phyloP scores from a whole-genome alignment of 2,888 invertebrate genomes.

The Leucania comma region DNA sequence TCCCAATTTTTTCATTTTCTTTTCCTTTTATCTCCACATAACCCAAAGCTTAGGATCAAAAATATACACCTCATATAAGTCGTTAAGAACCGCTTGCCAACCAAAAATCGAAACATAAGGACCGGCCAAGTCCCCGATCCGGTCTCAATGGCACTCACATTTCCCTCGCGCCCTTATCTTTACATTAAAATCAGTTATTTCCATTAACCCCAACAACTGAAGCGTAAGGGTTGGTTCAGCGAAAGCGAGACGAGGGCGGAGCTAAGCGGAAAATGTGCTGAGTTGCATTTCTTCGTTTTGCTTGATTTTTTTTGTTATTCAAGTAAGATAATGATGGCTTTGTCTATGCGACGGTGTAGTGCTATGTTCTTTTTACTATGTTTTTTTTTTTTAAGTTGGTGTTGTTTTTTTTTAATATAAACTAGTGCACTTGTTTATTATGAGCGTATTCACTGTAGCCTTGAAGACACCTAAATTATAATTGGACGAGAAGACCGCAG shows the following conservation, averaged over 20 bases:
- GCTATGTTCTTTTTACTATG: too few species aligned
- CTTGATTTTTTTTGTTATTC: conserved; percentile 11
- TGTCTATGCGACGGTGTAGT: background rate
- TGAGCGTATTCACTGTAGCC: too few species aligned
- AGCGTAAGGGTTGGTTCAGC: conserved; percentile 50
- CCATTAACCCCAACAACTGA: conserved; percentile 66
- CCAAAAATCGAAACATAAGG: conserved; percentile 58
- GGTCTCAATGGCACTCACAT: conserved; percentile 54
- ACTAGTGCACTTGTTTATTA: too few species aligned
- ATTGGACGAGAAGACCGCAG: too few species aligned
- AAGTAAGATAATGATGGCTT: background rate
- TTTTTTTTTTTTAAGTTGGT: background rate
- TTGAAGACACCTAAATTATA: too few species aligned
- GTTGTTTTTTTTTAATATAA: too few species aligned
- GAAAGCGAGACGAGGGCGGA: conserved; percentile 34
- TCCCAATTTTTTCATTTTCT: background rate
- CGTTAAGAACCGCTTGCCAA: conserved; percentile 31
- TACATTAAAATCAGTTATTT: conserved; percentile 73
- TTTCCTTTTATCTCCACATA: background rate
- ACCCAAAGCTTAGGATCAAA: background rate
- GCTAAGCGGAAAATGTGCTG: conserved; percentile 44
- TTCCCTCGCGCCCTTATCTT: conserved; percentile 65
- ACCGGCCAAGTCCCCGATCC: conserved; percentile 39
- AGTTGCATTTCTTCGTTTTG: conserved; percentile 12
- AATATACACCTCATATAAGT: conserved; percentile 20